Evolutionary conservation across 2,113 vertebrate genomes (phyloP).

Genomic region (Chaetura pelagica): DNA sequence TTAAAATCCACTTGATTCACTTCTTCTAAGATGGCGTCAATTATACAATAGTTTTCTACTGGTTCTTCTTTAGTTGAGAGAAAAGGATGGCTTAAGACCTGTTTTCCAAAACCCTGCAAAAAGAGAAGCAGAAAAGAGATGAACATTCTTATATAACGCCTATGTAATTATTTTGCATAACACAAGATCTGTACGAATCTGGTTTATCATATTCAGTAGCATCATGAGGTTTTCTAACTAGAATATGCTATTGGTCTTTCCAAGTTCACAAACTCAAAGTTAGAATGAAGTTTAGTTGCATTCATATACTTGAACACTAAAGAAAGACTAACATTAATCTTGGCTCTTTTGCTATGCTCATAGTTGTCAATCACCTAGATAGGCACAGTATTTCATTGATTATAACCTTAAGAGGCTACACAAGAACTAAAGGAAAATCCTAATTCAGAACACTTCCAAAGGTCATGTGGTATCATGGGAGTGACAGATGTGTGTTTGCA

Average conservation of each 20-base stretch:
- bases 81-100: background rate
- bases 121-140: background rate
- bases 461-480: background rate
- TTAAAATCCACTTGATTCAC: background rate
- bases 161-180: background rate
- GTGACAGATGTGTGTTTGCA: background rate
- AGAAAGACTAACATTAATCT: background rate
- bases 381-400: background rate
- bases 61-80: constrained; percentile 51
- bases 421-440: background rate
- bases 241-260: background rate
- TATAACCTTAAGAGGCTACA: background rate
- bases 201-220: background rate
- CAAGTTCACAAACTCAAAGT: background rate
- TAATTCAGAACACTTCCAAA: background rate
- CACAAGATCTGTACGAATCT: background rate
- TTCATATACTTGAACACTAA: background rate
- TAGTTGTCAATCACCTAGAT: background rate
- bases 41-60: constrained; percentile 58
- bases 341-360: background rate
- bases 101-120: constrained; percentile 53
- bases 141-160: background rate
- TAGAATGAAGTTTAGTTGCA: background rate
- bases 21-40: constrained; percentile 30
- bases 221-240: background rate